Conservation (phyloP, 1,140 invertebrate genomes). For the Drosophila insularis region DNA sequence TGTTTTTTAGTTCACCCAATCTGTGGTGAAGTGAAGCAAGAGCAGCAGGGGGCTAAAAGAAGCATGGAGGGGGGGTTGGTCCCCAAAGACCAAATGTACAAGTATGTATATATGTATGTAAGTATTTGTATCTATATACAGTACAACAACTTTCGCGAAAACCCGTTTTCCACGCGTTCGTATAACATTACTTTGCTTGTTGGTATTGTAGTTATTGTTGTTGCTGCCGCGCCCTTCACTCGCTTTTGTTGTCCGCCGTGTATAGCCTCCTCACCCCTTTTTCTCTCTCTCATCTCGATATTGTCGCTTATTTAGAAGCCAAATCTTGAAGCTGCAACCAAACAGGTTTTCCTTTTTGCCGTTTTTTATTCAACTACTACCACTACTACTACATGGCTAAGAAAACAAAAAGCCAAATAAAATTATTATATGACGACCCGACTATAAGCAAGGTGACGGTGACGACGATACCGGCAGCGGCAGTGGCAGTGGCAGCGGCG, state of each 20-base stretch:
- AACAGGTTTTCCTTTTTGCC: slow-evolving; percentile 49
- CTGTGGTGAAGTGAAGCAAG: no score
- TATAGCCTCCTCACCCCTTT: slow-evolving; percentile 17
- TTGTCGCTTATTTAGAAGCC: slow-evolving; percentile 63
- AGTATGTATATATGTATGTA: not conserved
- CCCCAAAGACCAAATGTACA: slow-evolving; percentile 10
- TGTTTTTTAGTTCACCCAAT: slow-evolving; percentile 33
- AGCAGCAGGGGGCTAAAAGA: not conserved
- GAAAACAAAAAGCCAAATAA: slow-evolving; percentile 38
- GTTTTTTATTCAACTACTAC: slow-evolving; percentile 1
- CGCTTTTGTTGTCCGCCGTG: slow-evolving; percentile 35
- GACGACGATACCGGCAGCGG: not conserved
- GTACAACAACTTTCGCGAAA: slow-evolving; percentile 75
- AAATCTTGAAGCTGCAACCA: slow-evolving; percentile 56
- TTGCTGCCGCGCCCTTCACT: slow-evolving; percentile 57
- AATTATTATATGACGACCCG: slow-evolving; percentile 55
- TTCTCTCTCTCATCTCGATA: not conserved
- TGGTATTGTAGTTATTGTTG: slow-evolving; percentile 14
- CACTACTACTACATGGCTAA: slow-evolving; percentile 11
- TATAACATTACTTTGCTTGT: slow-evolving; percentile 52
- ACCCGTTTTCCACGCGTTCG: slow-evolving; percentile 77
- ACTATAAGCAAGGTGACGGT: not conserved
- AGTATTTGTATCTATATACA: no score
- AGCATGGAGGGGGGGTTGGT: not conserved
- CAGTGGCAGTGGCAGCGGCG: not conserved